Base-by-base conservation (phyloP, 64 coral and sea anemone species). In the Platygyra sinensis region DNA sequence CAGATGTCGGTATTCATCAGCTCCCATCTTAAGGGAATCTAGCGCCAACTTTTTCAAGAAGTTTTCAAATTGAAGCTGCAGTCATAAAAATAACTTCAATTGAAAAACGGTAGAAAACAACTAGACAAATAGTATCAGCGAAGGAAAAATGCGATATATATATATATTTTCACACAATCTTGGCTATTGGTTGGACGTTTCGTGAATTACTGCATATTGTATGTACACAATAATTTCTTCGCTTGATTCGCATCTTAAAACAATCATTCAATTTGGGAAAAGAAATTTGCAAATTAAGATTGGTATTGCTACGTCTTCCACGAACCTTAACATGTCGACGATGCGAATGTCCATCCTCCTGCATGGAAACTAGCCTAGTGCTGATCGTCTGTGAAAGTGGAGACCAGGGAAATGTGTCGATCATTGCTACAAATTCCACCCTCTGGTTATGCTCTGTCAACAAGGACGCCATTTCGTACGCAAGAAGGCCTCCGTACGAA, bases 351-450 rank as follows among this genome's bases (percentile, higher is more conserved):
- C 11, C 46, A 52, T 52, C 1, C 13, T 79, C 51, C 49, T 55
- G 10, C 76, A 25, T 52, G 46, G 51, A 79, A 54, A 24, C 12
- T 14, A 79, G 14, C 28, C 76, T 79, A 28, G 24, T 79, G 76
- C n/a, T 79, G 49, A 79, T 11, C 7, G 76, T 52, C 76, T 50
- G 76, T 79, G 86, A 71, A 4, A 15, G 51, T 0, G 76, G 32
- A n/a, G 6, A 78, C 85, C 69, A 87, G 0, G 42, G 65, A 50
- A 83, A 91, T 30, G 89, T 87, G 83, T 92, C 90, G 73, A 92
- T 92, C 90, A 92, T 92, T 1, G 83, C 72, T 11, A 92, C 73
- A 33, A 92, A 92, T 32, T 67, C 90, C 9, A 92, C 90, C 25
- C 42, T 60, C 8, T 92, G 74, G 11, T 75, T 67, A 2, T 83